phyloP scores from a whole-genome alignment of 2,113 vertebrate species.

The Tauraco erythrolophus region DNA sequence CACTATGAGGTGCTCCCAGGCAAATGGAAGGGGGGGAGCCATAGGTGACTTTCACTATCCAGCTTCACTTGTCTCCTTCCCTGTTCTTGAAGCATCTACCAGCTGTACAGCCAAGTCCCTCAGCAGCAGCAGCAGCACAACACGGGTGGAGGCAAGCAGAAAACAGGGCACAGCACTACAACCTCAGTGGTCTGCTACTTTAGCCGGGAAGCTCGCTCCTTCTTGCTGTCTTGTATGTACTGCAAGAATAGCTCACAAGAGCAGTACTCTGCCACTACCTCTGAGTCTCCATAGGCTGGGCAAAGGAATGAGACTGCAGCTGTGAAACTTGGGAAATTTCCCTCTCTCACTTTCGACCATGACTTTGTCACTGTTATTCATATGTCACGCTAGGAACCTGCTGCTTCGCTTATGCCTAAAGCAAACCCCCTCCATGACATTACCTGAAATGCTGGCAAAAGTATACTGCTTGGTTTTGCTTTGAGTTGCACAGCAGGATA shows the following conservation, averaged over 20 bases:
- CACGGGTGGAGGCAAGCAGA: neutral
- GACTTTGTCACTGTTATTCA: neutral
- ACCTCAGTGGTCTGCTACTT: neutral
- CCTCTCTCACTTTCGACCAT: neutral
- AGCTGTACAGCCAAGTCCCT: neutral
- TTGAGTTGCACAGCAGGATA: neutral
- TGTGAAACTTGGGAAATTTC: neutral
- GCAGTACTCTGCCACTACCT: neutral
- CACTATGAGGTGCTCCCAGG: neutral
- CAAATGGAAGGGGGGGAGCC: neutral
- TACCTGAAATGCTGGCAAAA: neutral
- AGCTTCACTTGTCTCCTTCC: neutral
- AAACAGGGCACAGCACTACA: neutral
- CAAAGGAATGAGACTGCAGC: neutral
- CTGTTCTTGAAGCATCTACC: neutral
- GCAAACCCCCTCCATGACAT: neutral
- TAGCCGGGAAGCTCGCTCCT: neutral
- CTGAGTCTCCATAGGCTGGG: neutral
- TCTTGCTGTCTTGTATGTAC: neutral
- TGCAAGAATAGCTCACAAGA: neutral
- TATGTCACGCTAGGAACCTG: neutral
- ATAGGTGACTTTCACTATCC: neutral
- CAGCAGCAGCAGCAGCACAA: neutral
- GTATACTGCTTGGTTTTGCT: neutral
- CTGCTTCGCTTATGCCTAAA: neutral